A percentile compares a stretch with the other conserved stretches of the same genome.
Conservation (phyloP, 2,113 vertebrate species). For the Atrichornis clamosus region DNA sequence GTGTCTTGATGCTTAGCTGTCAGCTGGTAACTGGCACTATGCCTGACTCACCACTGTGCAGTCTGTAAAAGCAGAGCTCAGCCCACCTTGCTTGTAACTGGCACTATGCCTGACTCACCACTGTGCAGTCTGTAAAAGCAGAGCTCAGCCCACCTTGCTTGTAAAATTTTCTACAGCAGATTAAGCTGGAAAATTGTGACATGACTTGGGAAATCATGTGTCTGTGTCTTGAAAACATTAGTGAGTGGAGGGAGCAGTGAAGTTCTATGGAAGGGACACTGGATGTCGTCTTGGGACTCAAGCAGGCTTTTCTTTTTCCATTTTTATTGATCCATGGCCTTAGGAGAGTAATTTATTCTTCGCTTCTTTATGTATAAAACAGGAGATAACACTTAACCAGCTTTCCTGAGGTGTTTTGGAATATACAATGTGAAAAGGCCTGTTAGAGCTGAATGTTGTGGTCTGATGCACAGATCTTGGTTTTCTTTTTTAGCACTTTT, state of each 20-base stretch:
- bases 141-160: neutral
- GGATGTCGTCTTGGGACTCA: neutral
- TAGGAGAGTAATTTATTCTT: neutral
- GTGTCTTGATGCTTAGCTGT: neutral
- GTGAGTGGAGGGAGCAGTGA: neutral
- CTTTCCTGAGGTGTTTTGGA: neutral
- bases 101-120: neutral
- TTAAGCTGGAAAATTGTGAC: neutral
- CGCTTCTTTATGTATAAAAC: neutral
- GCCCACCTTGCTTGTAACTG: neutral
- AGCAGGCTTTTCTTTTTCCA: neutral
- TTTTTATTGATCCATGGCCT: neutral
- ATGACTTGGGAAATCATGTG: neutral
- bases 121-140: neutral
- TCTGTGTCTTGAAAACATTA: neutral
- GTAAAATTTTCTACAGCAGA: neutral
- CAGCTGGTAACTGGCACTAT: neutral
- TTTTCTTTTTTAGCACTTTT: slow-evolving; percentile 26
- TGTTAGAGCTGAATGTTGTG: neutral
- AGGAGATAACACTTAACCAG: neutral
- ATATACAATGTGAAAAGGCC: neutral
- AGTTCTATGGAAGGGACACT: neutral
- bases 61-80: slow-evolving; percentile 6
- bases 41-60: neutral
- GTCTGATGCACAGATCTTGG: neutral